These are phyloP conservation scores for Taenaris catops DNA, from an alignment of 2,888 invertebrate genomes.

Conservation along the genomic window DNA sequence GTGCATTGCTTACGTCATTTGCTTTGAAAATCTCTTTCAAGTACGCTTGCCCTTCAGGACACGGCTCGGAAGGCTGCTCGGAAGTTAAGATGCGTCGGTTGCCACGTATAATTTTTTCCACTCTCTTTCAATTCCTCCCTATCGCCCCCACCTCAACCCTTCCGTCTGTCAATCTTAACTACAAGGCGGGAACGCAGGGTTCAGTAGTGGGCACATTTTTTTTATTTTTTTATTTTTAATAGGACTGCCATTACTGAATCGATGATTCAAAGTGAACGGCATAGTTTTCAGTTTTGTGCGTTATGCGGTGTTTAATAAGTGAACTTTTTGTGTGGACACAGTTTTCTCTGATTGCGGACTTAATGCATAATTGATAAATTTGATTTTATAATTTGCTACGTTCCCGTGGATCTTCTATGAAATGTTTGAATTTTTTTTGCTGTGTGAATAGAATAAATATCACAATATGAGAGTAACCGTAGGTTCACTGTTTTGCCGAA, in stretches of 20 bases:
- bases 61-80: slow-evolving; percentile 53
- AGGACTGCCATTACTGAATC: slow-evolving; percentile 51
- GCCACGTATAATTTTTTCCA: slow-evolving; percentile 76
- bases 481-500: too few relatives aligned
- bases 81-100: slow-evolving; percentile 77
- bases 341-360: slow-evolving; percentile 24
- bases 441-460: background rate
- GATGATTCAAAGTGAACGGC: slow-evolving; percentile 45
- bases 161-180: slow-evolving; percentile 78
- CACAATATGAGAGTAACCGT: too few relatives aligned
- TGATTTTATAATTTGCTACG: slow-evolving; percentile 20
- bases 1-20: too few relatives aligned
- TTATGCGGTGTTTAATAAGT: slow-evolving; percentile 25
- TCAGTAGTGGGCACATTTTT: slow-evolving; percentile 60
- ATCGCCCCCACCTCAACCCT: slow-evolving; percentile 59
- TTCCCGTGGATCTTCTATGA: slow-evolving; percentile 1
- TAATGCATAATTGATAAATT: slow-evolving; percentile 26
- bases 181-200: slow-evolving; percentile 60
- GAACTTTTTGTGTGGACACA: slow-evolving; percentile 22
- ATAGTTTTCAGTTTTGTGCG: slow-evolving; percentile 28
- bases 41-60: slow-evolving; percentile 35
- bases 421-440: background rate
- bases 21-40: slow-evolving; percentile 19
- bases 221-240: slow-evolving; percentile 67
- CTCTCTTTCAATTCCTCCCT: slow-evolving; percentile 69